Base-by-base conservation (phyloP, 2,888 invertebrate species). In the Cheilosia variabilis region DNA sequence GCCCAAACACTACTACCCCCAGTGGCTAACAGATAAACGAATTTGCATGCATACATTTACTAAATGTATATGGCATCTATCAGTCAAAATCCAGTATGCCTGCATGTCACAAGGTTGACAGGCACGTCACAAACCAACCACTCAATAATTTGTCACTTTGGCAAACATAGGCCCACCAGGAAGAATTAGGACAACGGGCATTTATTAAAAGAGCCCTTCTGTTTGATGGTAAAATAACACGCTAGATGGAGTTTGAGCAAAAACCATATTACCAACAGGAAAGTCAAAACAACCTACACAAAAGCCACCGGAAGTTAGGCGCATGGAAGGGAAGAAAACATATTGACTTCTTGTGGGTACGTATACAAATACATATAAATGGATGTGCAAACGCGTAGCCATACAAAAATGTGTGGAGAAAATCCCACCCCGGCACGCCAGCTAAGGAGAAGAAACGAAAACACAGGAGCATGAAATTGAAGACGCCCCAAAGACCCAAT, bases 131-230 rank as follows among this genome's bases (percentile, higher is more conserved):
- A 45, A 53, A 45, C 52, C 53, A 66, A 45, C 52, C 62, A 63
- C 63, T 62, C 52, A 55, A 65, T 63, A 82, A 71, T 65, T 65
- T 82, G 69, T 65, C 77, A 76, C 65, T 60, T 65, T 45, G 52
- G 45, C 65, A 82, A 77, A 77, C 69, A 82, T 27, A 65, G 63
- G 45, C 63, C 9, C 73, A 52, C 19, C 31, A 19, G 31, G 22
- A 53, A 41, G 31, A 58, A 41, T 57, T 65, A 47, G 45, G 34
- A 34, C 41, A 73, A 57, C 22, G 41, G 31, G 7, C 52, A 17
- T 57, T 55, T 63, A 63, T 34, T 52, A 17, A 24, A 41, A 24
- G 17, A 52, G 52, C 52, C 62, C 7, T 31, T 52, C 62, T 37
- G 34, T 37, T 47, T 55, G 63, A 45, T 37, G 13, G 1, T 17